Evolutionary conservation across 2,113 vertebrate genomes (phyloP), one percentile per base, ranked within the genome.

Genomic region (Athene cunicularia): DNA sequence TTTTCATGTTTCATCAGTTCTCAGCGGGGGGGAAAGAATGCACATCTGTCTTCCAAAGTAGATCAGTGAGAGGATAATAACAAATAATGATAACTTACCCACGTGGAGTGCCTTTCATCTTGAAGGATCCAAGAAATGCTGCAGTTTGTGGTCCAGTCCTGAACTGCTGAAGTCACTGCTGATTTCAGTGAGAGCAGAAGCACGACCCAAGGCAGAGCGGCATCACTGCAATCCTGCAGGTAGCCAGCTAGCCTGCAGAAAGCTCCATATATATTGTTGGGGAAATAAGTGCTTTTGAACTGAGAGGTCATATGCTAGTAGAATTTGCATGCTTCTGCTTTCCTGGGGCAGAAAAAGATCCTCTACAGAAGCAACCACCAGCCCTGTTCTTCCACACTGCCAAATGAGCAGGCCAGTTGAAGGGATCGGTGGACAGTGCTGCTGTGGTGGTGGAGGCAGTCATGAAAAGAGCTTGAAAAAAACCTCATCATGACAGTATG

Each of bases 1-100:
- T 97, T 96, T 97, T 93, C 75, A 56, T 63, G 59, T 88, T 85
- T 95, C 92, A 87, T 95, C 95, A 86, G 79, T 83, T 84, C 73
- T 71, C 10, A 0, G 68, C 5, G 30, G 14, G 21, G 37, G 41
- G 26, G 37, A 23, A 47, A 83, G 80, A 93, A 94, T 55, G 62
- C 77, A 73, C 67, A 93, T 92, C 63, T 93, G 76, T 84, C 93
- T 94, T 91, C 90, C 90, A 94, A 93, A 96, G 75, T 81, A 83
- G 80, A 91, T 95, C 90, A 82, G 62, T 68, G 82, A 94, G 86
- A 79, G 85, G 79, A 95, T 79, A 92, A 93, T 80, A 95, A 95
- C 82, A 88, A 94, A 95, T 60, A 81, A 84, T 75, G 60, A 91
- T 75, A 92, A 91, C 71, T 86, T 83, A 86, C 55, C 79, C 94